Evolutionary conservation across 2,888 invertebrate genomes (phyloP), one percentile per base, ranked within the genome.

Genomic region (Pinctada fucata): DNA sequence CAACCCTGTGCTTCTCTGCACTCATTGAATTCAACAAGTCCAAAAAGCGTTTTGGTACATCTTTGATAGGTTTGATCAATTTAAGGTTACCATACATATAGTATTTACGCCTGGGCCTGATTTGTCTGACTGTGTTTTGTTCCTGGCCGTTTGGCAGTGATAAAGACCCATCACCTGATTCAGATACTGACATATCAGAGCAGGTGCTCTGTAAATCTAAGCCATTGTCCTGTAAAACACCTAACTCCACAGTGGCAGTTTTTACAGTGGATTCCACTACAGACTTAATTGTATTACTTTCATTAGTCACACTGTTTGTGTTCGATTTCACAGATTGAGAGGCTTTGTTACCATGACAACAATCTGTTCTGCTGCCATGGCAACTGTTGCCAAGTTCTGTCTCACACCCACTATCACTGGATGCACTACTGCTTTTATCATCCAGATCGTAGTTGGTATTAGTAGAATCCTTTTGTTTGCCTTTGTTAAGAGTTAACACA

Each of bases 21-120:
- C 88, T 88, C 49, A 84, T 86, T 52, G 88, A 88, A 2, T 87
- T 87, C 45, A 91, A 76, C 76, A 90, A 78, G 69, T 86, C 82
- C 72, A 90, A 84, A 81, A 90, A 91, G 3, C 90, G 84, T n/a
- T 88, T 89, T 16, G 91, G 91, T 52, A 91, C 90, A 76, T 91
- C 90, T 81, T 90, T 91, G 75, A 91, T 89, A 8, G 91, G 91
- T 74, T 90, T 89, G 5, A 90, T 83, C 58, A 90, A 83, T 78
- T 89, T 91, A 51, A 88, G 87, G 69, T 86, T 86, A n/a, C 90
- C 89, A 80, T 89, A 90, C 88, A 88, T 89, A 76, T 89, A 90
- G 78, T 89, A 90, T 77, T 89, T 88, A 47, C 87, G 83, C 75
- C 87, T 87, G 68, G 86, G 85, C 76, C 87, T 87, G 6, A 74